A percentile compares a stretch with the other conserved stretches of the same genome.
These are phyloP conservation scores for Gadus macrocephalus DNA, from an alignment of 2,113 vertebrate species.

Conservation along the genomic window DNA sequence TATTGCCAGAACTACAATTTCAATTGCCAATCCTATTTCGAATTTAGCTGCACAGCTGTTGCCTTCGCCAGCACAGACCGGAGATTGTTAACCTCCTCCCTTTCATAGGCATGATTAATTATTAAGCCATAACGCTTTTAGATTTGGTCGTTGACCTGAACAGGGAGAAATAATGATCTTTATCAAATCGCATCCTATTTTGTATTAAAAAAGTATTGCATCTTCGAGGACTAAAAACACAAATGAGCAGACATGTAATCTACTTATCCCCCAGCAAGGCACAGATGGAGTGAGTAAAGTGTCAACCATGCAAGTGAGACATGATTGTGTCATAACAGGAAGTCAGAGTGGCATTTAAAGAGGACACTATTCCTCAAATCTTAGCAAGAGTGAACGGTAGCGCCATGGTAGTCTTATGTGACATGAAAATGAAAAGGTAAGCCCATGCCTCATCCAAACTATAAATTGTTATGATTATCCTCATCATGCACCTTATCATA, in stretches of 20 bases:
- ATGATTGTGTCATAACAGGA: slow-evolving; percentile 52
- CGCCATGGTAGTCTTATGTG: not conserved
- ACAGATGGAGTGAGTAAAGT: slow-evolving; percentile 8
- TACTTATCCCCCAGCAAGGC: slow-evolving; percentile 4
- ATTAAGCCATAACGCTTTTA: not conserved
- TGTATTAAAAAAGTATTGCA: not conserved
- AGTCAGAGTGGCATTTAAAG: slow-evolving; percentile 40
- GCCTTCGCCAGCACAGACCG: too few species aligned
- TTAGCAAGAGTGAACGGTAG: not conserved
- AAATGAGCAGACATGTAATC: not conserved
- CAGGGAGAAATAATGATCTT: not conserved
- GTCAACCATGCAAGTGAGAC: slow-evolving; percentile 36
- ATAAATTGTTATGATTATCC: too few species aligned
- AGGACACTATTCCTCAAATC: slow-evolving; percentile 44
- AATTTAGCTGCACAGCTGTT: too few species aligned
- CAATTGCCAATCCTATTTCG: too few species aligned
- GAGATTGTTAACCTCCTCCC: not conserved
- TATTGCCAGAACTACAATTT: too few species aligned
- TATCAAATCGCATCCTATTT: not conserved
- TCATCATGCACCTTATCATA: too few species aligned
- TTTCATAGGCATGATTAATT: not conserved
- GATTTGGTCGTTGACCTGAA: not conserved
- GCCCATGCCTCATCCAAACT: not conserved
- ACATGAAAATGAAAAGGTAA: slow-evolving; percentile 52
- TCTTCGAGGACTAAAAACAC: not conserved